Percentiles rank a stretch among this genome's conserved stretches.
Conservation (phyloP, 2,113 vertebrate species). For the Mus musculus region GRCm39 chr4:92134501-92135000, state of each 20-base stretch:
- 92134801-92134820: conserved; percentile 76
- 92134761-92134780: conserved; percentile 73
- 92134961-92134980: conserved; percentile 55
- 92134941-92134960: neutral
- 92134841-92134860: conserved; percentile 81
- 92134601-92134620: conserved; percentile 8
- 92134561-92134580: conserved; percentile 49
- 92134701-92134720: conserved; percentile 29
- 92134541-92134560: neutral
- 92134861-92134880: conserved; percentile 75
- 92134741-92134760: conserved; percentile 67
- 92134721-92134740: conserved; percentile 51
- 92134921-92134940: conserved; percentile 66
- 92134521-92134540: neutral
- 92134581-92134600: conserved; percentile 17
- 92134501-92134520: conserved; percentile 22
- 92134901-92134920: conserved; percentile 68
- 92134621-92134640: neutral
- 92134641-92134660: conserved; percentile 39
- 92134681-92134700: neutral
- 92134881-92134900: conserved; percentile 66
- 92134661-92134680: conserved; percentile 63
- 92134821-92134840: conserved; percentile 78
- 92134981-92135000: conserved; percentile 66
- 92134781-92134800: conserved; percentile 66